Evolutionary conservation across 2,113 vertebrate species (phyloP).

Genomic region (Lophius piscatorius): DNA sequence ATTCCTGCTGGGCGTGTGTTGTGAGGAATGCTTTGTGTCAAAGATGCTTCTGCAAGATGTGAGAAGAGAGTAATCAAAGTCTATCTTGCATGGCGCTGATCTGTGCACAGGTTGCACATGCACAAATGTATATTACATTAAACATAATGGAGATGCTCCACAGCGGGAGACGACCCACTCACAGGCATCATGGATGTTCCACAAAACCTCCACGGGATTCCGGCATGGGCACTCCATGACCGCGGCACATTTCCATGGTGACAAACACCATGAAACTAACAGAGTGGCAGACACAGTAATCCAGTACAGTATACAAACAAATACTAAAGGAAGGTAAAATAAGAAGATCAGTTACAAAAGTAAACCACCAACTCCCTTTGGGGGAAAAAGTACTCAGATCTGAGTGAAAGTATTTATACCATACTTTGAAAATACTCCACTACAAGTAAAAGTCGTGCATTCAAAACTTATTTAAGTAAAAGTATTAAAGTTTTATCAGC

Average conservation of each 20-base stretch:
- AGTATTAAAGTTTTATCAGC: too few relatives aligned
- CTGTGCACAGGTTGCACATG: slow-evolving; percentile 42
- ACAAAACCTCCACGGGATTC: slow-evolving; percentile 39
- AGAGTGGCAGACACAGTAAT: slow-evolving; percentile 67
- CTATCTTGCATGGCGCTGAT: slow-evolving; percentile 46
- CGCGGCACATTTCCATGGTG: slow-evolving; percentile 54
- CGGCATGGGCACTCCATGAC: slow-evolving; percentile 30
- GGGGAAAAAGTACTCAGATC: too few relatives aligned
- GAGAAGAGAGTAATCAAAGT: slow-evolving; percentile 70
- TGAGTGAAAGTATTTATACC: too few relatives aligned
- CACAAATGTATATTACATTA: slow-evolving; percentile 55
- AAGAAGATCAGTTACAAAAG: too few relatives aligned
- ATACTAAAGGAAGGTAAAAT: too few relatives aligned
- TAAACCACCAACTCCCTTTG: too few relatives aligned
- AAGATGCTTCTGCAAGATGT: slow-evolving; percentile 63
- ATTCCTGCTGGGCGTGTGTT: slow-evolving; percentile 44
- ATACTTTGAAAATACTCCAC: too few relatives aligned
- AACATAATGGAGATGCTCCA: slow-evolving; percentile 53
- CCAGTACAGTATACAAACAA: too few relatives aligned
- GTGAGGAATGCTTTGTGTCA: slow-evolving; percentile 41
- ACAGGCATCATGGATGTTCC: slow-evolving; percentile 35
- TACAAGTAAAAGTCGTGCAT: too few relatives aligned
- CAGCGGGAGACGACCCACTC: slow-evolving; percentile 40
- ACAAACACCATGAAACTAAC: slow-evolving; percentile 71
- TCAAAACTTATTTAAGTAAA: too few relatives aligned